Conservation (phyloP, 2,797 vertebrate species). For the Amphiprion clarkii region DNA sequence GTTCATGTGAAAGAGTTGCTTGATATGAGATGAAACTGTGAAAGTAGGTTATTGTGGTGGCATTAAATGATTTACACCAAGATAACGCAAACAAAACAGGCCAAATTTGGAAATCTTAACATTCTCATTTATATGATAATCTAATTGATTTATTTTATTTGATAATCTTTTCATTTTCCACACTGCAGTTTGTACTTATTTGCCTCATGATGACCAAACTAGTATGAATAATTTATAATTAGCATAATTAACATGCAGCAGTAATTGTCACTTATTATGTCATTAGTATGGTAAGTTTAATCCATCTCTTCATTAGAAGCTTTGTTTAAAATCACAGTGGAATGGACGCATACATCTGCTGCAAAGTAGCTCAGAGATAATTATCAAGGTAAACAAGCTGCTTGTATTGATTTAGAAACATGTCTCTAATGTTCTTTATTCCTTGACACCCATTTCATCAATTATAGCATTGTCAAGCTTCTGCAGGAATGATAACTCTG, state of each 20-base stretch:
- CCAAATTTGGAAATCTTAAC: too few species aligned
- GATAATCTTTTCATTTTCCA: too few species aligned
- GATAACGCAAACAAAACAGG: too few species aligned
- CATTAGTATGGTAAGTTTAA: background rate
- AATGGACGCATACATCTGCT: background rate
- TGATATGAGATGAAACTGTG: too few species aligned
- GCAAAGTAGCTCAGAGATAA: too few species aligned
- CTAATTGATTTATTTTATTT: too few species aligned
- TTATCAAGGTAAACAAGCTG: background rate
- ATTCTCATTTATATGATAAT: too few species aligned
- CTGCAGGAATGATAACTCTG: background rate
- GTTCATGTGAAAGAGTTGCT: background rate
- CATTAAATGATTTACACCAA: too few species aligned
- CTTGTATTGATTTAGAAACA: too few species aligned
- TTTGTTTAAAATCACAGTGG: background rate
- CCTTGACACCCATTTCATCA: background rate
- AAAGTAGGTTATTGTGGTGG: too few species aligned
- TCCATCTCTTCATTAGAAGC: background rate
- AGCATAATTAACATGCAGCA: background rate
- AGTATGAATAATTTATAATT: background rate
- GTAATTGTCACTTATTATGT: background rate
- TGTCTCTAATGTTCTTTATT: background rate
- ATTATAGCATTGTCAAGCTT: background rate
- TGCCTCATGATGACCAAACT: background rate
- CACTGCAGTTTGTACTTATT: too few species aligned